Evolutionary conservation across 2,113 vertebrate species (phyloP), one percentile per base, ranked within the genome.

Genomic region (Papio anubis): DNA sequence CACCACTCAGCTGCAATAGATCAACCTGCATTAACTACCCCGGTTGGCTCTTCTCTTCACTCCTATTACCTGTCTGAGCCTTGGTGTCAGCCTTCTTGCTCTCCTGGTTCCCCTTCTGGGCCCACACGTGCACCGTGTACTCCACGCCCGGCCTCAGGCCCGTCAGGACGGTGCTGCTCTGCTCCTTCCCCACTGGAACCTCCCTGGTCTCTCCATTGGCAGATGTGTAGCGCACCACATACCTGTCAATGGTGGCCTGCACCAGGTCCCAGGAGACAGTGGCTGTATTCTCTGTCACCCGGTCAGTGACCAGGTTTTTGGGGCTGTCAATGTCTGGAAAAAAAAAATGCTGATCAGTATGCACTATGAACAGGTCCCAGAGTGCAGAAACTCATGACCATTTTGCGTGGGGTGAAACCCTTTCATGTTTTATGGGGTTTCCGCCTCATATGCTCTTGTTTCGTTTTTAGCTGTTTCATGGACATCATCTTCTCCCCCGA

Each of bases 271-370:
- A 99, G 55, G 98, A 98, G 45, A 99, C 88, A 0, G 91, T 98
- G 1, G 98, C 99, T 1, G 98, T 99, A 94, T 98, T 98, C 93
- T 99, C 99, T 23, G 98, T 99, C 79, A 99, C 98, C n/a, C 98
- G 80, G 8, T 97, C 98, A 75, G 98, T 98, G 90, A 95, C 91
- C 72, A 99, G 88, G 83, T 98, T 99, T 94, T 98, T 95, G 48
- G 99, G 99, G 27, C 97, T 96, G 86, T 98, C 98, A 21, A 98
- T 98, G 23, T 98, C 98, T 98, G 35, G 6, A 90, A 97, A 27
- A 90, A 38, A 90, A 40, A 93, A 95, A 40, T 86, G 59, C 35
- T 75, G n/a, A 35, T 96, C 57, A 86, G 20, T 55, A 68, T 13
- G 14, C 14, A 75, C n/a, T 25, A 90, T 35, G 25, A 92, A 80